Conservation (phyloP, 2,888 invertebrate genomes). For the Rhaphigaster nebulosa region DNA sequence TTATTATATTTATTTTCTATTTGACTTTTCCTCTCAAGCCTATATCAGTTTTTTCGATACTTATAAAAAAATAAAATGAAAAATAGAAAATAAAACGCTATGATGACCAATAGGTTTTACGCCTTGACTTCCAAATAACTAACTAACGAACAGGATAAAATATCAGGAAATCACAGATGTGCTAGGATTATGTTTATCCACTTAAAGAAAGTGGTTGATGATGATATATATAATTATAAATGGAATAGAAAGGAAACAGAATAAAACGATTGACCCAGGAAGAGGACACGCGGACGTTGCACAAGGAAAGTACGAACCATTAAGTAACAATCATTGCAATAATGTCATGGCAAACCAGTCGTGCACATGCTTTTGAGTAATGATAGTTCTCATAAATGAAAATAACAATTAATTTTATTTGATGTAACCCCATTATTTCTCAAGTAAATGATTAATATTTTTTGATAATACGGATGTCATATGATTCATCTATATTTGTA, state of each 20-base stretch:
- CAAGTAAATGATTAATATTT: too few relatives aligned
- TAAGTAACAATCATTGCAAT: background rate
- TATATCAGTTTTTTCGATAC: too few relatives aligned
- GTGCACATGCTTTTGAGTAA: background rate
- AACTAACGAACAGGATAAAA: too few relatives aligned
- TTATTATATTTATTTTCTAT: too few relatives aligned
- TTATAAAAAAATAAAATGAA: too few relatives aligned
- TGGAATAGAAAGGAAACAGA: background rate
- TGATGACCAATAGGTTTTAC: too few relatives aligned
- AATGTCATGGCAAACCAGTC: background rate
- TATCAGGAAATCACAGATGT: background rate
- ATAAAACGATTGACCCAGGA: background rate
- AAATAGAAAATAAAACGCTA: too few relatives aligned
- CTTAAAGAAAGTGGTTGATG: background rate
- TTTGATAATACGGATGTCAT: too few relatives aligned
- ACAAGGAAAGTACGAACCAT: background rate
- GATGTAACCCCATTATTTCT: background rate
- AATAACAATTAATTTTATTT: background rate
- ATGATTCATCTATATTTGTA: too few relatives aligned
- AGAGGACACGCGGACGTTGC: background rate
- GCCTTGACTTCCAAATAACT: too few relatives aligned
- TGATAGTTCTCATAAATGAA: background rate
- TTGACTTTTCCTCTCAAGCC: too few relatives aligned
- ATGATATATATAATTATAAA: background rate
- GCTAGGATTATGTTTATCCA: background rate